Evolutionary conservation across 2,888 invertebrate genomes (phyloP), one percentile per base, ranked within the genome.

Genomic region (Ischnura elegans): DNA sequence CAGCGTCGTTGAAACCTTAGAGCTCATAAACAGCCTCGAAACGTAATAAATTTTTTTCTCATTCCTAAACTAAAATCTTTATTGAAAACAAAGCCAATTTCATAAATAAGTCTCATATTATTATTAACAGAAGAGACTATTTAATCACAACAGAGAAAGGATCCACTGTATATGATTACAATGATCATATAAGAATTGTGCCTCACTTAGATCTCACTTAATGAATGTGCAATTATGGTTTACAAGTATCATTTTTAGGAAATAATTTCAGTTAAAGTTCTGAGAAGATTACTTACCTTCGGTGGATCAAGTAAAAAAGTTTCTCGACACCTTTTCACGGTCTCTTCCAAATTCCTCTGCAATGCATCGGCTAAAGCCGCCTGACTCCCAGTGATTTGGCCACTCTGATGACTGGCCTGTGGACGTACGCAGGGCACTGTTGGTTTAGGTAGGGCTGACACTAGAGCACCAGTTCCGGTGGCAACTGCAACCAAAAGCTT

Each of bases 401-500:
- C 97, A 0, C 97, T 97, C 2, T 97, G 97, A n/a, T 61, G 90
- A 90, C 55, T 61, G 10, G 90, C 19, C 19, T 90, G 90, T 25
- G 90, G 90, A 36, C 66, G 90, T 93, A 98, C 97, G 95, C 97
- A 97, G 0, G 98, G 98, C 42, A 97, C 96, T 25, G 97, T 96
- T 0, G 98, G 98, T 16, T 98, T 96, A 1, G 99, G 99, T 84
- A 99, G 95, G 0, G 98, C 97, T 0, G 97, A 96, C 0, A 99
- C 96, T 95, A 97, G 98, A 16, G 98, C 97, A 0, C 98, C 99
- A 0, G 99, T 98, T 0, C 98, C 99, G 5, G 98, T 98, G 0
- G 99, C 99, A 94, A 99, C 97, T 10, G 98, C 98, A 94, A 99
- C 97, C 93, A 99, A 97, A 95, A 98, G 97, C 93, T 98, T 97